Evolutionary conservation across 2,888 invertebrate species (phyloP), one percentile per base, ranked within the genome.

Genomic region (Drosophila villosipedis): DNA sequence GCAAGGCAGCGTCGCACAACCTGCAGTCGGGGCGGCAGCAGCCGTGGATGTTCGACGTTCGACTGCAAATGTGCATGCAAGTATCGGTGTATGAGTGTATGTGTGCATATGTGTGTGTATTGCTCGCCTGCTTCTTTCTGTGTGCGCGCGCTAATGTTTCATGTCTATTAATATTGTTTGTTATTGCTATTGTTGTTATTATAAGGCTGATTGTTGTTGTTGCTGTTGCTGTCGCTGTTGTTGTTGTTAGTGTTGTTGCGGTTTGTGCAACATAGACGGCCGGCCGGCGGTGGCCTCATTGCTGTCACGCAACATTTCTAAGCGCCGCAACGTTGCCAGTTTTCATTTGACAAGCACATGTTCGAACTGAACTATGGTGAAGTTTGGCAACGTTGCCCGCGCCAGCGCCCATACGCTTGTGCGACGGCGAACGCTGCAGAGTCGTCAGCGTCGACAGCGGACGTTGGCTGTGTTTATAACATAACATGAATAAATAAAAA

Each of bases 161-260:
- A 67, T 73, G 76, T 80, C 88, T 84, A 87, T 83, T 84, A 84
- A 89, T 89, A 83, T 76, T 78, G 81, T 73, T 73, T 84, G 69
- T 57, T 69, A 63, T 50, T 79, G 73, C n/a, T 74, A 31, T 53
- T 76, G 47, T 76, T 87, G 62, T 80, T 85, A 78, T 85, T 83
- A 80, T 89, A 76, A 77, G 75, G 66, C 70, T 54, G 68, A 53
- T 16, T 30, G 43, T 12, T 43, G 58, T 52, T 53, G 60, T 37
- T 35, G 58, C n/a, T 54, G 54, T 62, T 58, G 63, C 52, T 55
- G 41, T 31, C 30, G 30, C 6, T 50, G 43, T 14, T n/a, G 30
- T 16, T 58, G 58, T 16, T 76, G 65, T 52, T 53, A 41, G 43
- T 63, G 63, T 52, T 63, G 70, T 57, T 61, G 31, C 43, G 49